phyloP scores from a whole-genome alignment of 2,797 vertebrate genomes.

The Columba guinea region DNA sequence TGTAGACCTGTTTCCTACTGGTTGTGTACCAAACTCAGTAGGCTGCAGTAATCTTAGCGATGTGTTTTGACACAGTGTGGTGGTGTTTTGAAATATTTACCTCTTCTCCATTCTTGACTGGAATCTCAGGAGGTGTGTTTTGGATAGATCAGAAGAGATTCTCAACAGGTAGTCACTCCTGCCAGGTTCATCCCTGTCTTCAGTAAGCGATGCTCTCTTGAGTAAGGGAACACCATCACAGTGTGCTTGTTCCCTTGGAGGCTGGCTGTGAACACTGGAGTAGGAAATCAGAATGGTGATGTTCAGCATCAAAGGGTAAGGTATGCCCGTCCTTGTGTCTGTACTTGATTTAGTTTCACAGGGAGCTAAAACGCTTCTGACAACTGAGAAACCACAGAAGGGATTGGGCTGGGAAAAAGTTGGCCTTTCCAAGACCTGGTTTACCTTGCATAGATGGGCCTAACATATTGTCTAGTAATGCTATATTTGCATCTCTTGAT shows the following conservation, averaged over 20 bases:
- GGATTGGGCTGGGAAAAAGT: neutral
- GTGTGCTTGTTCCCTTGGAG: neutral
- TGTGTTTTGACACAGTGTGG: neutral
- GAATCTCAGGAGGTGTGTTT: neutral
- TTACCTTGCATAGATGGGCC: neutral
- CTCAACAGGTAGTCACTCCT: accelerated
- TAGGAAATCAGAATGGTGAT: neutral
- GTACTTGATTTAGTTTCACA: neutral
- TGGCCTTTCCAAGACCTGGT: neutral
- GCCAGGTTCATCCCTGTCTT: neutral
- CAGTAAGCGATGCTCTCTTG: neutral
- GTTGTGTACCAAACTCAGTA: neutral
- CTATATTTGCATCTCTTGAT: neutral
- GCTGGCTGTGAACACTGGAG: neutral
- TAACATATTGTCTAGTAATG: accelerated
- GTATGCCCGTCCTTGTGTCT: neutral
- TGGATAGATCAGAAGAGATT: neutral
- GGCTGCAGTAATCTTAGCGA: neutral
- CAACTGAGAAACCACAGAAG: neutral
- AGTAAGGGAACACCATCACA: neutral
- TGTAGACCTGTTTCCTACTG: neutral
- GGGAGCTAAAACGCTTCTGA: neutral
- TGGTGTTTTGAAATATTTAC: neutral
- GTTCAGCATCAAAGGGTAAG: neutral
- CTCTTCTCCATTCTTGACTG: neutral